These are phyloP conservation scores for Caenorhabditis sp. DNA, from an alignment of 2,888 invertebrate genomes.

Conservation along the genomic window DNA sequence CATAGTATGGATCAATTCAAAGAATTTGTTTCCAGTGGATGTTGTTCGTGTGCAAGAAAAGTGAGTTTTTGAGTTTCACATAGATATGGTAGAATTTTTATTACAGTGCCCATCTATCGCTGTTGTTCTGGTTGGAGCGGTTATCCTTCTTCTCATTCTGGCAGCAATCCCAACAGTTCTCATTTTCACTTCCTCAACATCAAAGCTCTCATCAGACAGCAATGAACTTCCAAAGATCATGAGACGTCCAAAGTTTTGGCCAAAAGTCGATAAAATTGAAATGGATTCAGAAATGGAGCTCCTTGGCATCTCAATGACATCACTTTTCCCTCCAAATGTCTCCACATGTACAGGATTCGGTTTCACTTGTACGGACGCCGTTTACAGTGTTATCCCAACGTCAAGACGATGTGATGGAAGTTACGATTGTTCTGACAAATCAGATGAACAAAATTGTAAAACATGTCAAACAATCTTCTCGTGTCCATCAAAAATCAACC, in stretches of 20 bases:
- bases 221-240: conserved; percentile 12
- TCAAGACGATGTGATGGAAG: conserved; percentile 58
- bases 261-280: conserved; percentile 22
- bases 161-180: conserved; percentile 40
- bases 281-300: conserved; percentile 17
- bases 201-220: conserved; percentile 24
- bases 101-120: conserved; percentile 46
- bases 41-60: conserved; percentile 24
- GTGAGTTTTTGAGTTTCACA: neutral
- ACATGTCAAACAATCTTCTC: conserved; percentile 61
- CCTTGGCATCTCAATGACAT: conserved; percentile 36
- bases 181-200: conserved; percentile 23
- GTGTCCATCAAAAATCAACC: conserved; percentile 30
- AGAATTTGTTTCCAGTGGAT: conserved; percentile 19
- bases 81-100: neutral
- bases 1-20: conserved; percentile 38
- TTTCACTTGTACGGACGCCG: conserved; percentile 56
- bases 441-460: conserved; percentile 56
- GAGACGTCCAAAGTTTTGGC: conserved; percentile 33
- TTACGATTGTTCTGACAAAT: conserved; percentile 55
- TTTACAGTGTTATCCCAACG: conserved; percentile 46
- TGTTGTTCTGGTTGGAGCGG: conserved; percentile 38
- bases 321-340: conserved; percentile 58
- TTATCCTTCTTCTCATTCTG: conserved; percentile 41
- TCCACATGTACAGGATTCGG: conserved; percentile 60